Percentiles rank a stretch among this genome's conserved stretches.
phyloP scores from a whole-genome alignment of 2,797 vertebrate species.

The Hydrophis major region DNA sequence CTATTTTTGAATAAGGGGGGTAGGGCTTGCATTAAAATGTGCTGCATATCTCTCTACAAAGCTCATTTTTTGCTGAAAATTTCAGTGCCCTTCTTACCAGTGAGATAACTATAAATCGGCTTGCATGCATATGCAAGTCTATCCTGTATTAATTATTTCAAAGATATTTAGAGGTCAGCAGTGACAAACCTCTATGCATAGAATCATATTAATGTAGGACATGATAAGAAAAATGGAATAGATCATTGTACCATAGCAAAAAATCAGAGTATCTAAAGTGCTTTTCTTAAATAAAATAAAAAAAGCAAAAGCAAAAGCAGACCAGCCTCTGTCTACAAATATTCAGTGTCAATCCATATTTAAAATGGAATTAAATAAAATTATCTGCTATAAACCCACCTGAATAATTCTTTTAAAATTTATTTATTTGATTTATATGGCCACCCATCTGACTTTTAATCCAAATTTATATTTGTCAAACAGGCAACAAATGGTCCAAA shows the following conservation, averaged over 20 bases:
- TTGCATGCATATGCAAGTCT: slow-evolving; percentile 71
- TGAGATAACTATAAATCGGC: slow-evolving; percentile 60
- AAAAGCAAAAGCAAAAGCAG: background rate
- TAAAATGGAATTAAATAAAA: background rate
- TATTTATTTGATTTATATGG: background rate
- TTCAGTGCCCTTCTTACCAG: slow-evolving; percentile 53
- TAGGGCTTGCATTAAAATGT: slow-evolving; percentile 19
- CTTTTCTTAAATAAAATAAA: background rate
- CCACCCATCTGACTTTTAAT: background rate
- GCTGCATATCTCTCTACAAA: slow-evolving; percentile 30
- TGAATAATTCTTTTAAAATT: slow-evolving; percentile 36
- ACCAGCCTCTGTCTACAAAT: slow-evolving; percentile 15
- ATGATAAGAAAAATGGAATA: slow-evolving; percentile 51
- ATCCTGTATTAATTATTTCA: slow-evolving; percentile 74
- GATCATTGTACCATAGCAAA: slow-evolving; percentile 47
- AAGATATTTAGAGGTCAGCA: slow-evolving; percentile 73
- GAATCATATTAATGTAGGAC: slow-evolving; percentile 69
- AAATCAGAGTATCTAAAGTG: background rate
- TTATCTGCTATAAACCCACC: slow-evolving; percentile 7
- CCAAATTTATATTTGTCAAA: fast-evolving
- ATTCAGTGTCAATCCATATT: slow-evolving; percentile 16
- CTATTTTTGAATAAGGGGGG: slow-evolving; percentile 13
- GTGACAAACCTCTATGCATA: slow-evolving; percentile 66
- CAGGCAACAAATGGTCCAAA: too few relatives aligned
- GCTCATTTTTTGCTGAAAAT: slow-evolving; percentile 44